Evolutionary conservation across 2,888 invertebrate genomes (phyloP), one percentile per base, ranked within the genome.

Genomic region (Melitaea athalia): DNA sequence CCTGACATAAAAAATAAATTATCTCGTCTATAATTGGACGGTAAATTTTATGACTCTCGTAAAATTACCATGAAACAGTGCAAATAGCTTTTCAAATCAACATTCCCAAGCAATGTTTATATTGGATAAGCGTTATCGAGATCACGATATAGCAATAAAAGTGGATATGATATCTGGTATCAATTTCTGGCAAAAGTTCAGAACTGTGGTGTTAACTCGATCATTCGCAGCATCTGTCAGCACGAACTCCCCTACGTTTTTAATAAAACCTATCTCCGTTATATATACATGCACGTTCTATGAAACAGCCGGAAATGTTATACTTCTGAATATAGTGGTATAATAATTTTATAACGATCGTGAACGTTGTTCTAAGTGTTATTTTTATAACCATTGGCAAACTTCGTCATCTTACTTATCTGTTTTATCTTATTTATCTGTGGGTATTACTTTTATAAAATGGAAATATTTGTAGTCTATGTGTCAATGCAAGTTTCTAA

Each of bases 191-290:
- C 89, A 83, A 71, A 77, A 85, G 85, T 88, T 90, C 90, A 88
- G 87, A 84, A 86, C 77, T 81, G 78, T 70, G 76, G 84, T 80
- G 85, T 85, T 88, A 88, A 87, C 85, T 76, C 75, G 81, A 76
- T 80, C 88, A 88, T 90, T 89, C 76, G 65, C 77, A 78, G 80
- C 91, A 91, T 88, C 90, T 91, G 91, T 84, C 86, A 79, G 79
- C 77, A 61, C 72, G 70, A 53, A 31, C 53, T 70, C 72, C 75
- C 75, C 71, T 70, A 81, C 82, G 82, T 83, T 87, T 88, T 88
- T 89, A 87, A 89, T 88, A 87, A 85, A 84, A 87, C 75, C 74
- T 67, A 72, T 75, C 70, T 70, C 43, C 62, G 49, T 43, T 59
- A 59, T 63, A 15, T 68, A 12, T 43, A 55, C 33, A 63, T 71